These are phyloP conservation scores for Quadroppia sp. DNA, from an alignment of 2,888 invertebrate species.

Conservation along the genomic window DNA sequence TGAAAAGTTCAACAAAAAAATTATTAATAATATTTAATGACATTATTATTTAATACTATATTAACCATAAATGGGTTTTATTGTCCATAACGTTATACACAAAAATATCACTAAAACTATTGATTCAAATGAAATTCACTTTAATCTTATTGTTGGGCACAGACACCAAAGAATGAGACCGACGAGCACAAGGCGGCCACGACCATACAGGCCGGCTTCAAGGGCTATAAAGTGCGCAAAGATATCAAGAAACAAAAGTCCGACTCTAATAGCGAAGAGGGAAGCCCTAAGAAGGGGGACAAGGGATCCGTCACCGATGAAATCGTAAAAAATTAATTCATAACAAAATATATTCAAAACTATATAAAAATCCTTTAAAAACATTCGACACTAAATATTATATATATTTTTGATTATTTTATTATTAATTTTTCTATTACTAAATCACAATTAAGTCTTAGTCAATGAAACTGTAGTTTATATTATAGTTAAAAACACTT, in stretches of 20 bases:
- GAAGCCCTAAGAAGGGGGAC: slow-evolving; percentile 26
- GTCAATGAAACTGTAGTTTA: no score
- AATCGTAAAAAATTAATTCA: slow-evolving; percentile 30
- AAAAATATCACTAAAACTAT: no score
- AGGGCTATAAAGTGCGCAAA: slow-evolving; percentile 46
- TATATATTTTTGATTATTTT: not conserved
- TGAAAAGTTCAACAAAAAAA: no score
- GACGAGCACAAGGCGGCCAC: slow-evolving; percentile 47
- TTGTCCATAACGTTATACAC: no score
- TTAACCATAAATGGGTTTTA: no score
- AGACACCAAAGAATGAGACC: slow-evolving; percentile 43
- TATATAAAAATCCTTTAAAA: not conserved
- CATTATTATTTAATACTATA: no score
- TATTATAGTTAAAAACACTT: no score
- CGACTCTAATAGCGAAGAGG: slow-evolving; percentile 14
- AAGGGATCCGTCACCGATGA: slow-evolving; percentile 36
- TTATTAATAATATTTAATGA: no score
- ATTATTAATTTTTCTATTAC: no score
- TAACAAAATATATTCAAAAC: not conserved
- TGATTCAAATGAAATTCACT: not conserved
- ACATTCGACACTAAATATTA: not conserved
- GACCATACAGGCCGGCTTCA: slow-evolving; percentile 47
- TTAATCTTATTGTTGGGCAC: not conserved
- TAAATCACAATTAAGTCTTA: no score
- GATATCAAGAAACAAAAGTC: slow-evolving; percentile 35